These are phyloP conservation scores for Ellobius talpinus DNA, from an alignment of 2,113 vertebrate genomes.

Conservation along the genomic window DNA sequence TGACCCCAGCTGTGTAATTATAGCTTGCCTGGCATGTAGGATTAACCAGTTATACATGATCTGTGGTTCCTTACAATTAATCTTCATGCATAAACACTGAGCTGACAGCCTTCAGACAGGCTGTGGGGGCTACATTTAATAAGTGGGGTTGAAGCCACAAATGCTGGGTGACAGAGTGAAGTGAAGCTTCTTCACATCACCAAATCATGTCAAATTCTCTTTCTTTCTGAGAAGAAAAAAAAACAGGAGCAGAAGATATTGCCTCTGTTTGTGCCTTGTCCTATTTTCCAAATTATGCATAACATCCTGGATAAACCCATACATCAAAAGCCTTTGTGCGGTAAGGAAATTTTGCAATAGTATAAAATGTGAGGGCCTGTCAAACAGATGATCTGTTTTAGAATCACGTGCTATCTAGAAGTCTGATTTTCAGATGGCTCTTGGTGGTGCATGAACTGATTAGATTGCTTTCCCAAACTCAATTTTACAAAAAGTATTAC, in stretches of 20 bases:
- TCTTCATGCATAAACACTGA: slow-evolving; percentile 67
- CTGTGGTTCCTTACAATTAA: slow-evolving; percentile 58
- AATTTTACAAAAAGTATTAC: slow-evolving; percentile 54
- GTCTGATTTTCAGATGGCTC: slow-evolving; percentile 33
- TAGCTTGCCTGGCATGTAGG: slow-evolving; percentile 43
- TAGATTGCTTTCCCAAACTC: slow-evolving; percentile 53
- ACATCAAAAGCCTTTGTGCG: slow-evolving; percentile 58
- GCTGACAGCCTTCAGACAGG: slow-evolving; percentile 65
- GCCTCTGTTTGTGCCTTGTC: slow-evolving; percentile 55
- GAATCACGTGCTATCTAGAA: slow-evolving; percentile 10
- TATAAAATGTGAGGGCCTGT: slow-evolving; percentile 56
- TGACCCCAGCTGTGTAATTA: slow-evolving; percentile 68
- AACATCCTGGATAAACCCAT: slow-evolving; percentile 59
- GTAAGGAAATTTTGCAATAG: slow-evolving; percentile 55
- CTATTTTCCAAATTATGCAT: slow-evolving; percentile 63
- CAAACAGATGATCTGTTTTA: slow-evolving; percentile 65
- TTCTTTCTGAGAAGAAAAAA: slow-evolving; percentile 63
- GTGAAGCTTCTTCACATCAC: slow-evolving; percentile 60
- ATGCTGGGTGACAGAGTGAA: slow-evolving; percentile 59
- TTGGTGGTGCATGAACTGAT: slow-evolving; percentile 23
- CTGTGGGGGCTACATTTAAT: slow-evolving; percentile 56
- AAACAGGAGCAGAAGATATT: slow-evolving; percentile 40
- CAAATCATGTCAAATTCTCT: slow-evolving; percentile 70
- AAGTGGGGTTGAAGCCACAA: slow-evolving; percentile 66
- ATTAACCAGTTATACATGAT: slow-evolving; percentile 58